Conservation (phyloP, 2,888 invertebrate species). For the Oligia strigilis region DNA sequence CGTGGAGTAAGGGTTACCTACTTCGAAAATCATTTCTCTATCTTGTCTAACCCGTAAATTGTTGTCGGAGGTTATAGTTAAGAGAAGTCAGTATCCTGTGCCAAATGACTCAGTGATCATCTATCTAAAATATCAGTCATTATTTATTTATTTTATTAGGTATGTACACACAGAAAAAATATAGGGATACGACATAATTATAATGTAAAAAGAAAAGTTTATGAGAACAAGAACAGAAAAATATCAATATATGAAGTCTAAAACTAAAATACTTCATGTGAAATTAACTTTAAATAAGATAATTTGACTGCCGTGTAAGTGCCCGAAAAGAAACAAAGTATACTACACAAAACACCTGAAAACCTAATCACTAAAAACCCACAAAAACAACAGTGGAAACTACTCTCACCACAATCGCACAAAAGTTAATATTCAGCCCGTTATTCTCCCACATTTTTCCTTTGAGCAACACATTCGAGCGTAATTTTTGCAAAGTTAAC, state of each 20-base stretch:
- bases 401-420: slow-evolving; percentile 35
- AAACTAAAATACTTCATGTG: neutral
- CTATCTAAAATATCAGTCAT: too few relatives aligned
- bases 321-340: neutral
- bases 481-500: slow-evolving; percentile 58
- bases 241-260: neutral
- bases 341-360: slow-evolving; percentile 5
- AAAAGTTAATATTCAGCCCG: slow-evolving; percentile 44
- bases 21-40: slow-evolving; percentile 44
- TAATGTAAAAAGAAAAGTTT: neutral
- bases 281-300: neutral
- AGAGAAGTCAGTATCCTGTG: neutral
- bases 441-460: slow-evolving; percentile 58
- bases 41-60: slow-evolving; percentile 43
- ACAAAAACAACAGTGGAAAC: slow-evolving; percentile 20
- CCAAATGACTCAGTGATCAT: neutral
- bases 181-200: neutral
- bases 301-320: neutral
- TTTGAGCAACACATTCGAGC: slow-evolving; percentile 46
- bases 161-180: neutral
- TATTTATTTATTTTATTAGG: neutral
- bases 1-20: slow-evolving; percentile 46
- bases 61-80: slow-evolving; percentile 15
- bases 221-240: neutral
- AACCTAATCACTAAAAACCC: slow-evolving; percentile 7